Percentiles rank a stretch among this genome's conserved stretches.
These are phyloP conservation scores for Polyommatus iphigenia DNA, from an alignment of 2,888 invertebrate species.

Conservation along the genomic window DNA sequence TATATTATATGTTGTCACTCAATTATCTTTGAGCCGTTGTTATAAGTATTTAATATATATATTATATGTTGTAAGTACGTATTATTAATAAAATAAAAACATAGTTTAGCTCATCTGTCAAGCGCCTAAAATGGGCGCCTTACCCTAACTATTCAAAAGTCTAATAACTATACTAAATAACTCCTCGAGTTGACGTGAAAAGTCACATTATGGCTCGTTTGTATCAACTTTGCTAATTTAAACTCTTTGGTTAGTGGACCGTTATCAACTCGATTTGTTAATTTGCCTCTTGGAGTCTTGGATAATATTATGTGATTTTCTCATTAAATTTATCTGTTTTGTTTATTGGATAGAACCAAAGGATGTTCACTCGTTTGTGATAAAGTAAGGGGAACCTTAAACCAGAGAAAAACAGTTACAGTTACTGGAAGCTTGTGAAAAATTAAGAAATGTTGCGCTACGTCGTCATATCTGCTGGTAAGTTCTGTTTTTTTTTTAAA, in stretches of 20 bases:
- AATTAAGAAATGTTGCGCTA: neutral
- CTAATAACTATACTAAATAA: too few relatives aligned
- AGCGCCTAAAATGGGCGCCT: too few relatives aligned
- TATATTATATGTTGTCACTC: too few relatives aligned
- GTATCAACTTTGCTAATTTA: neutral
- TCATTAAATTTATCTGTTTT: neutral
- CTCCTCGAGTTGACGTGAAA: too few relatives aligned
- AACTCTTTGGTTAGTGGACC: too few relatives aligned
- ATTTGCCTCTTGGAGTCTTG: neutral
- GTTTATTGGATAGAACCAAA: neutral
- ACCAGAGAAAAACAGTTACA: too few relatives aligned
- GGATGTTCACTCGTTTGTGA: neutral
- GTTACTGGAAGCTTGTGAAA: neutral
- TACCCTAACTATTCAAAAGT: too few relatives aligned
- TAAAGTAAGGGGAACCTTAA: too few relatives aligned
- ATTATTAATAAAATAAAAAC: too few relatives aligned
- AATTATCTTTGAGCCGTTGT: neutral
- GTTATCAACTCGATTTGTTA: neutral
- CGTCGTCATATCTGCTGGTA: neutral
- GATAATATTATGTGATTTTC: neutral
- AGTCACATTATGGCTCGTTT: neutral
- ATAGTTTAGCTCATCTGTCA: too few relatives aligned
- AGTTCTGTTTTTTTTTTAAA: neutral
- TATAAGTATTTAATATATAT: too few relatives aligned
- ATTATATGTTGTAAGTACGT: too few relatives aligned